A percentile compares a stretch with the other conserved stretches of the same genome.
These are phyloP conservation scores for Lasius platythorax DNA, from an alignment of 2,888 invertebrate genomes.

Conservation along the genomic window DNA sequence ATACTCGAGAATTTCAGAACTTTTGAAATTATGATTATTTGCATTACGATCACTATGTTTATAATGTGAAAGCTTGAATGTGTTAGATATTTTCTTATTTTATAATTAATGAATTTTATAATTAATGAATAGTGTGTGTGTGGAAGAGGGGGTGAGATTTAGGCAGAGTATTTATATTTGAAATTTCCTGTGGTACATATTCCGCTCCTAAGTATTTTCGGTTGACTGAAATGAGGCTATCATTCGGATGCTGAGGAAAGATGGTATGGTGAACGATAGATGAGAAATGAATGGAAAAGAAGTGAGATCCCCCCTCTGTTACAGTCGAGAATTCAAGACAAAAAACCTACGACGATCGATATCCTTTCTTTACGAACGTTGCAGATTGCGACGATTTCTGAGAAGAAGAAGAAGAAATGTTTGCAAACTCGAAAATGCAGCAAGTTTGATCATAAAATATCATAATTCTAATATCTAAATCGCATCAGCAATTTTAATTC, in stretches of 20 bases:
- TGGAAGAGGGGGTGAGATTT: neutral
- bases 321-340: constrained; percentile 20
- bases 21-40: neutral
- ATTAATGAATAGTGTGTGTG: neutral
- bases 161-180: neutral
- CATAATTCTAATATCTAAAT: constrained; percentile 3
- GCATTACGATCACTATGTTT: neutral
- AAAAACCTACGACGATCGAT: constrained; percentile 36
- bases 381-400: neutral
- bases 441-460: neutral
- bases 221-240: constrained; percentile 17
- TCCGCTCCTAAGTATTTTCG: constrained; percentile 11
- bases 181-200: neutral
- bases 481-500: neutral
- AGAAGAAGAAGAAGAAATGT: neutral
- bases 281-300: constrained; percentile 13
- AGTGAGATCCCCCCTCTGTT: neutral
- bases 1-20: neutral
- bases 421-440: neutral
- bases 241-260: neutral
- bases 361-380: constrained; percentile 31
- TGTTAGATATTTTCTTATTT: neutral
- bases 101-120: neutral
- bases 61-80: neutral
- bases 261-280: neutral